These are phyloP conservation scores for Periophthalmus modestus DNA, from an alignment of 2,113 vertebrate species.

Conservation along the genomic window DNA sequence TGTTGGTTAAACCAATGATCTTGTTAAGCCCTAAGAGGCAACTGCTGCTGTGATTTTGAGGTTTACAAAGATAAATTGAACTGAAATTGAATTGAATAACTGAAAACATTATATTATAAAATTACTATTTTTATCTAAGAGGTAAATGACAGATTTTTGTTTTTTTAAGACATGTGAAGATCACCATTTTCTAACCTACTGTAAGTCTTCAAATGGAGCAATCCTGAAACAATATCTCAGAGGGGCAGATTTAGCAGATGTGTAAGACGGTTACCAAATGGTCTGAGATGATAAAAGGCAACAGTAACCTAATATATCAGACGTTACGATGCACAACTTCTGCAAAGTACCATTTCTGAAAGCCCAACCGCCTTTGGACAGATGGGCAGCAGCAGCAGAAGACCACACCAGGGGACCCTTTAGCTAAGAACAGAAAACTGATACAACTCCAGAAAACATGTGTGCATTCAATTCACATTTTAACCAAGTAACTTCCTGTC, in stretches of 20 bases:
- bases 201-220: no score
- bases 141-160: no score
- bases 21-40: no score
- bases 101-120: no score
- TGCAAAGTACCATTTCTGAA: neutral
- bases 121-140: no score
- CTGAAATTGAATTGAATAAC: no score
- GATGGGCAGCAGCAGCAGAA: conserved; percentile 2
- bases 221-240: neutral
- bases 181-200: no score
- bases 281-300: neutral
- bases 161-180: no score
- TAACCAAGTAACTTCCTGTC: neutral
- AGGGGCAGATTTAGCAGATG: neutral
- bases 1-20: no score
- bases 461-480: neutral
- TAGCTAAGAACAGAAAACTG: neutral
- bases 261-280: neutral
- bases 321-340: neutral
- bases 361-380: neutral
- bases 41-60: no score
- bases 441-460: conserved; percentile 1
- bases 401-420: neutral
- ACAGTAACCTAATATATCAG: conserved; percentile 1
- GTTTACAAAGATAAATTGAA: no score